Percentiles rank a stretch among this genome's conserved stretches.
Evolutionary conservation across 2,888 invertebrate genomes (phyloP).

Genomic region (Lasioglossum lativentre): DNA sequence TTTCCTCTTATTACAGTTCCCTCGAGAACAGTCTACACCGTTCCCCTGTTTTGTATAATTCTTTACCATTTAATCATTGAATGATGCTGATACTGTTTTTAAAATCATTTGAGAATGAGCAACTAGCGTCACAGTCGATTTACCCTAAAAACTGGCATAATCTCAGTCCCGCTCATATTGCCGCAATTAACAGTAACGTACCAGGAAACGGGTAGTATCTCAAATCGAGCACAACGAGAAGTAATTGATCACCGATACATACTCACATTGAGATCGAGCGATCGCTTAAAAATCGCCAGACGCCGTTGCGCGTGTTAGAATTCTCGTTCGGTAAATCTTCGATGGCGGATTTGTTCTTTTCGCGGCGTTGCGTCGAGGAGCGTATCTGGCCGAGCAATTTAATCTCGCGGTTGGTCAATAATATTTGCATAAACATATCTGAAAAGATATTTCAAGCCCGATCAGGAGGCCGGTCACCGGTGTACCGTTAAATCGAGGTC

Average conservation of each 20-base stretch:
- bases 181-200: background rate
- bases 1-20: background rate
- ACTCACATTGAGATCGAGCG: background rate
- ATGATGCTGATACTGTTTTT: no score
- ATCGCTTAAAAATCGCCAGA: background rate
- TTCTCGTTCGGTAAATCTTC: slow-evolving; percentile 10
- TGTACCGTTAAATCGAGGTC: slow-evolving; percentile 16
- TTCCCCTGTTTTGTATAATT: background rate
- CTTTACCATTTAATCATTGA: background rate
- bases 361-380: background rate
- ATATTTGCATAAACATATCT: slow-evolving; percentile 19
- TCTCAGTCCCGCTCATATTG: background rate
- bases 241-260: background rate
- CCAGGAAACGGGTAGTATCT: background rate
- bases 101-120: no score
- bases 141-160: background rate
- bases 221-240: background rate
- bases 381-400: slow-evolving; percentile 5
- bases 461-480: background rate
- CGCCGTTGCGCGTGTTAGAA: background rate
- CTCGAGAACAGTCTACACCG: background rate
- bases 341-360: background rate
- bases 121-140: background rate
- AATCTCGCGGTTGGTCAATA: slow-evolving; percentile 3
- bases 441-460: slow-evolving; percentile 4